A percentile compares a stretch with the other conserved stretches of the same genome.
phyloP scores from a whole-genome alignment of 2,888 invertebrate species.

The Malthinus seriepunctatus region DNA sequence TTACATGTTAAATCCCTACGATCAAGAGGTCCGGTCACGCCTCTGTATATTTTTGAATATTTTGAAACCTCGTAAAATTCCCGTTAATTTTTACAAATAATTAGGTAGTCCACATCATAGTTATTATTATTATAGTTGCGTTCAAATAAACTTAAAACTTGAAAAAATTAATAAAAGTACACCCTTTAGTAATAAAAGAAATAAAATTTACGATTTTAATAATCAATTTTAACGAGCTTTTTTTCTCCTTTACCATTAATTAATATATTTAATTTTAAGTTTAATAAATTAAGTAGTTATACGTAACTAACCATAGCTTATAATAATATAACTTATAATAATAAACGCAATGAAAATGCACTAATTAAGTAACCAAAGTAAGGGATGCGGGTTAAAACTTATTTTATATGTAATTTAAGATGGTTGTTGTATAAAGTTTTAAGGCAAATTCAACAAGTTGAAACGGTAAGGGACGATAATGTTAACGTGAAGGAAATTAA shows the following conservation, averaged over 20 bases:
- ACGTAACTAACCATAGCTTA: constrained; percentile 26
- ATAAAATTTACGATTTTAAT: too few species aligned
- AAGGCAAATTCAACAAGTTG: constrained; percentile 5
- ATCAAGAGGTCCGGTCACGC: too few species aligned
- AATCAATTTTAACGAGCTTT: too few species aligned
- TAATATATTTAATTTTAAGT: constrained; percentile 2
- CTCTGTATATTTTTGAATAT: too few species aligned
- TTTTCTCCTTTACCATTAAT: background rate
- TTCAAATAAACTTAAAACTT: too few species aligned
- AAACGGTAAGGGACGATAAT: constrained; percentile 9
- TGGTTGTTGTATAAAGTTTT: background rate
- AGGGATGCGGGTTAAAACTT: constrained; percentile 36
- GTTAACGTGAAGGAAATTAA: constrained; percentile 17
- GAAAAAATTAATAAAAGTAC: too few species aligned
- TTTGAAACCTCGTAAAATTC: too few species aligned
- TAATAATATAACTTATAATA: constrained; percentile 25
- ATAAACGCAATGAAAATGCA: constrained; percentile 31
- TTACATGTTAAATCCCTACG: too few species aligned
- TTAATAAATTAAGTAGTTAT: constrained; percentile 10
- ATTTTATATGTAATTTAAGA: constrained; percentile 11
- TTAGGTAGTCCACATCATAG: too few species aligned
- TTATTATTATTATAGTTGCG: too few species aligned
- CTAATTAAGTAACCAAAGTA: constrained; percentile 39
- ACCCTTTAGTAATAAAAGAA: too few species aligned
- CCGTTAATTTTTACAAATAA: too few species aligned